phyloP scores from a whole-genome alignment of 2,797 vertebrate genomes.

The Notoglanidium macrostoma region DNA sequence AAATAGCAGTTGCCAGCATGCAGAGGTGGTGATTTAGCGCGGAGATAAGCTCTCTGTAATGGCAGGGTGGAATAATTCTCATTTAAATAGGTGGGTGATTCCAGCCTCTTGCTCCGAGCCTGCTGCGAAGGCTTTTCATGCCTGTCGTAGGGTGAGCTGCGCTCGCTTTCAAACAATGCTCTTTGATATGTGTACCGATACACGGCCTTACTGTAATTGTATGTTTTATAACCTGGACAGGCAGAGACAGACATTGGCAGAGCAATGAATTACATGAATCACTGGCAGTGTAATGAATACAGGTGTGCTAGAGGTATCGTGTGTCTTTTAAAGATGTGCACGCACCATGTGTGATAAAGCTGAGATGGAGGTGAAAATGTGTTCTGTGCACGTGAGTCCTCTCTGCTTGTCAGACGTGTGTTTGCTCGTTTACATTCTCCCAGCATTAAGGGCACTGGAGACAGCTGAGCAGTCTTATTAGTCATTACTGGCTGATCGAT shows the following conservation, averaged over 20 bases:
- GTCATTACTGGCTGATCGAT: conserved; percentile 64
- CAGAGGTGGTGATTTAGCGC: conserved; percentile 87
- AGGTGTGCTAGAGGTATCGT: neutral
- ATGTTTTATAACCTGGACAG: conserved; percentile 49
- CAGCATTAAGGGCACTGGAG: conserved; percentile 56
- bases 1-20: conserved; percentile 81
- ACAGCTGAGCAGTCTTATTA: conserved; percentile 62
- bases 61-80: conserved; percentile 88
- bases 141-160: conserved; percentile 50
- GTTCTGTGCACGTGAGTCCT: conserved; percentile 27
- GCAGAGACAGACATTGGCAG: conserved; percentile 36
- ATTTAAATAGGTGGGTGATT: conserved; percentile 73
- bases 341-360: conserved; percentile 39
- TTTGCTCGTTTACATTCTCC: conserved; percentile 54
- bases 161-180: conserved; percentile 52
- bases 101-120: conserved; percentile 52
- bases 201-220: conserved; percentile 47
- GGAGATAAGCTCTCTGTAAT: conserved; percentile 90
- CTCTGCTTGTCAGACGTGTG: conserved; percentile 37
- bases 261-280: conserved; percentile 48
- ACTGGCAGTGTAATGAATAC: conserved; percentile 33
- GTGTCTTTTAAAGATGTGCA: neutral
- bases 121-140: conserved; percentile 55
- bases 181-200: conserved; percentile 60
- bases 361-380: conserved; percentile 34